Conservation (phyloP, 2,113 vertebrate genomes). For the Uria lomvia region DNA sequence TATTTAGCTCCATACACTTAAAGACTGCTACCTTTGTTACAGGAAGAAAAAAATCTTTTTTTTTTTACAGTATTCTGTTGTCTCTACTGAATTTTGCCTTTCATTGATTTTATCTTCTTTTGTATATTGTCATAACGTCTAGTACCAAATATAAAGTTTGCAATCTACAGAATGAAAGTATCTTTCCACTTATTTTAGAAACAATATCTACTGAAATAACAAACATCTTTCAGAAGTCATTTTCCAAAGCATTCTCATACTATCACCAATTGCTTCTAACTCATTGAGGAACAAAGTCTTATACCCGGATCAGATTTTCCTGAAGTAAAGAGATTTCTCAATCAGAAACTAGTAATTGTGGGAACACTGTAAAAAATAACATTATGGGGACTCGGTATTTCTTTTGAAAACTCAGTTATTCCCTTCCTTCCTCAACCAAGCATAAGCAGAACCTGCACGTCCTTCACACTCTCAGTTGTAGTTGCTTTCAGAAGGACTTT, state of each 20-base stretch:
- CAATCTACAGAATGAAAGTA: not conserved
- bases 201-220: accelerated
- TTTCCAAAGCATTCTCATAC: not conserved
- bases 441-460: not conserved
- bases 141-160: not conserved
- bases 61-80: not conserved
- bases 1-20: not conserved
- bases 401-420: not conserved
- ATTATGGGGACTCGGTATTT: not conserved
- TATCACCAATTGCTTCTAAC: not conserved
- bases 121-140: not conserved
- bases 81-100: constrained; percentile 7
- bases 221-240: not conserved
- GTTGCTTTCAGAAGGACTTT: not conserved
- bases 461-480: not conserved
- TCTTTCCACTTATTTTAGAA: not conserved
- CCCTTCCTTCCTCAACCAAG: not conserved
- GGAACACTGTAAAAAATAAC: not conserved
- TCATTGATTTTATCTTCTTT: constrained; percentile 19
- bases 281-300: not conserved
- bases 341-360: not conserved
- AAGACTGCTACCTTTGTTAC: not conserved
- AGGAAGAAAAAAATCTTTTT: not conserved
- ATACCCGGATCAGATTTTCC: not conserved
- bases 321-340: not conserved